phyloP scores from a whole-genome alignment of 2,797 vertebrate genomes.

The Spheniscus humboldti region DNA sequence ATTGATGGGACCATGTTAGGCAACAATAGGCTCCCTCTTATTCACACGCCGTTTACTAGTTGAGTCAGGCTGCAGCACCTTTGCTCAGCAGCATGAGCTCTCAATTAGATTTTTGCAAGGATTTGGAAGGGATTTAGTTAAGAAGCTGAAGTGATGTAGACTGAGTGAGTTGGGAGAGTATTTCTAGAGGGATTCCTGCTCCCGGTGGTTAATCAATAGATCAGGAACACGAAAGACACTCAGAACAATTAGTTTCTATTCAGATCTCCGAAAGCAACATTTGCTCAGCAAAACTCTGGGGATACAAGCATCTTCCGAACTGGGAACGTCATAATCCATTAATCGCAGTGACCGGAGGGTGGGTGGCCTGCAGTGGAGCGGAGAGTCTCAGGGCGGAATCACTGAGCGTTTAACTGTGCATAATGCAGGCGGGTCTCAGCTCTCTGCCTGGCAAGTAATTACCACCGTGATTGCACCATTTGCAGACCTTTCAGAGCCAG shows the following conservation, averaged over 20 bases:
- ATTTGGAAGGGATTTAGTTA: slow-evolving; percentile 48
- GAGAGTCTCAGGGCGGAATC: not conserved
- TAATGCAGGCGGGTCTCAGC: not conserved
- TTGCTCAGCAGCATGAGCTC: slow-evolving; percentile 60
- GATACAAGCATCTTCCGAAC: not conserved
- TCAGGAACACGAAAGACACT: not conserved
- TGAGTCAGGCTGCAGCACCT: slow-evolving; percentile 38
- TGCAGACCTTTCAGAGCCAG: not conserved
- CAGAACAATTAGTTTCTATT: not conserved
- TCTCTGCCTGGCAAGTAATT: not conserved
- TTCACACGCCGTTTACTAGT: slow-evolving; percentile 80
- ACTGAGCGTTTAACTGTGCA: not conserved
- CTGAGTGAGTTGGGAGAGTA: not conserved
- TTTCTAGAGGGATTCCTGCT: slow-evolving; percentile 46
- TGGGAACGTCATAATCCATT: not conserved
- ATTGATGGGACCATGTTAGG: slow-evolving; percentile 85
- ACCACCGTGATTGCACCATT: fast-evolving
- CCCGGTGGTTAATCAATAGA: slow-evolving; percentile 37
- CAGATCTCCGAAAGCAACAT: not conserved
- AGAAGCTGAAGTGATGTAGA: slow-evolving; percentile 44
- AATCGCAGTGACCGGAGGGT: not conserved
- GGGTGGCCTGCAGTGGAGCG: not conserved
- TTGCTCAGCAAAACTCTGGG: not conserved
- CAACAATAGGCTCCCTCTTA: slow-evolving; percentile 76
- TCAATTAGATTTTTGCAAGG: slow-evolving; percentile 46